Conservation (phyloP, 2,888 invertebrate genomes). For the Campaea margaritaria region DNA sequence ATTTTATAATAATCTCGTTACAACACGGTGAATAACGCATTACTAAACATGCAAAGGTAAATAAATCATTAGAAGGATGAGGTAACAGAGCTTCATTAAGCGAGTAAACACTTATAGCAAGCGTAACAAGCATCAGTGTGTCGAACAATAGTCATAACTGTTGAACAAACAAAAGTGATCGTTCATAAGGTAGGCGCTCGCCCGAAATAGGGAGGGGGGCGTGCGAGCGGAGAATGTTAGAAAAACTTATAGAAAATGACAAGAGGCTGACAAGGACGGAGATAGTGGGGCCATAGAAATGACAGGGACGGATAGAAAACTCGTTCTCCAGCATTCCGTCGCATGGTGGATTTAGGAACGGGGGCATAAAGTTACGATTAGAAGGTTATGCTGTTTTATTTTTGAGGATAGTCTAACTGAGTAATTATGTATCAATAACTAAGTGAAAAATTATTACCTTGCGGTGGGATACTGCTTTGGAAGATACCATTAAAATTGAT, state of each 20-base stretch:
- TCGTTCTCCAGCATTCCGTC: slow-evolving; percentile 83
- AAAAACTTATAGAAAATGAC: slow-evolving; percentile 86
- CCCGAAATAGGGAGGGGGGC: slow-evolving; percentile 77
- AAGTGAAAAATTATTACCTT: slow-evolving; percentile 62
- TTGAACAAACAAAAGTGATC: slow-evolving; percentile 81
- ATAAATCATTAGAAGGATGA: slow-evolving; percentile 59
- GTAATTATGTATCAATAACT: slow-evolving; percentile 64
- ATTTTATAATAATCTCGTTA: slow-evolving; percentile 30
- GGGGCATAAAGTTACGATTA: slow-evolving; percentile 84
- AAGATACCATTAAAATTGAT: slow-evolving; percentile 55
- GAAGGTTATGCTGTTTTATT: slow-evolving; percentile 82
- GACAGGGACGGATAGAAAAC: slow-evolving; percentile 81
- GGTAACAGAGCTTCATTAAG: slow-evolving; percentile 74
- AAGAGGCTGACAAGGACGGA: slow-evolving; percentile 79
- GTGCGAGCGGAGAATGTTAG: slow-evolving; percentile 79
- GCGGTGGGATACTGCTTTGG: slow-evolving; percentile 47
- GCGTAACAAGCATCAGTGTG: slow-evolving; percentile 79
- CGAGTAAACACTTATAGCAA: slow-evolving; percentile 73
- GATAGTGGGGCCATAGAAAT: slow-evolving; percentile 67
- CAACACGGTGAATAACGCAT: slow-evolving; percentile 19
- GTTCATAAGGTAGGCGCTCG: slow-evolving; percentile 72
- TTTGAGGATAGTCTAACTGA: slow-evolving; percentile 71
- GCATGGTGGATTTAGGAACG: slow-evolving; percentile 84
- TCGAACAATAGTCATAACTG: slow-evolving; percentile 80
- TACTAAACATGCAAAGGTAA: slow-evolving; percentile 33